Conservation (phyloP, 2,797 vertebrate genomes). For the Coranthus polyacanthus region DNA sequence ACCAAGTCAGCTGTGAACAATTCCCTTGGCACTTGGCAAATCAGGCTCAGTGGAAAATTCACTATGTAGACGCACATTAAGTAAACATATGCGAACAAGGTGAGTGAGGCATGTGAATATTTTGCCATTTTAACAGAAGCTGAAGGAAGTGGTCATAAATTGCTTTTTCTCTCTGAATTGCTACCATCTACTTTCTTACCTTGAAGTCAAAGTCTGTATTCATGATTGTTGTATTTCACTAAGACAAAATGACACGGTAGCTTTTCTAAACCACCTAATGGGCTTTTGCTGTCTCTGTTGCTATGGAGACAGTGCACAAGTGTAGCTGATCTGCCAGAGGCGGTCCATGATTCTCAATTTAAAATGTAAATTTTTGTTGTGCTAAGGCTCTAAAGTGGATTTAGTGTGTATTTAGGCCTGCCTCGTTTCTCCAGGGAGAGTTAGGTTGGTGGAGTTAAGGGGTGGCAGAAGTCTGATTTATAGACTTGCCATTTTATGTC, state of each 20-base stretch:
- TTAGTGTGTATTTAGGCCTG: slow-evolving; percentile 82
- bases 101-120: slow-evolving; percentile 77
- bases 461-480: slow-evolving; percentile 80
- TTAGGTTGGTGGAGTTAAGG: slow-evolving; percentile 62
- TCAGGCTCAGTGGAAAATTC: slow-evolving; percentile 60
- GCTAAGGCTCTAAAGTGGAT: slow-evolving; percentile 84
- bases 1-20: slow-evolving; percentile 89
- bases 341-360: slow-evolving; percentile 84
- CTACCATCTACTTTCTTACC: slow-evolving; percentile 83
- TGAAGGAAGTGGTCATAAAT: slow-evolving; percentile 70
- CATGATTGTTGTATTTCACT: slow-evolving; percentile 84
- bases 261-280: slow-evolving; percentile 86
- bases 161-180: slow-evolving; percentile 37
- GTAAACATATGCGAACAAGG: slow-evolving; percentile 91
- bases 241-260: slow-evolving; percentile 84
- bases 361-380: slow-evolving; percentile 87
- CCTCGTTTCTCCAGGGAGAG: slow-evolving; percentile 75
- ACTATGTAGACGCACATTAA: slow-evolving; percentile 88
- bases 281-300: slow-evolving; percentile 88
- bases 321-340: slow-evolving; percentile 81
- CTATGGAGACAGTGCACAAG: slow-evolving; percentile 88
- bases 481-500: slow-evolving; percentile 85
- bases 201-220: slow-evolving; percentile 72
- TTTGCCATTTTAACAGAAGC: slow-evolving; percentile 79
- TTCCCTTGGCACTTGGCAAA: slow-evolving; percentile 77